These are phyloP conservation scores for Drosophila prolongata DNA, from an alignment of 2,888 invertebrate genomes.

Conservation along the genomic window DNA sequence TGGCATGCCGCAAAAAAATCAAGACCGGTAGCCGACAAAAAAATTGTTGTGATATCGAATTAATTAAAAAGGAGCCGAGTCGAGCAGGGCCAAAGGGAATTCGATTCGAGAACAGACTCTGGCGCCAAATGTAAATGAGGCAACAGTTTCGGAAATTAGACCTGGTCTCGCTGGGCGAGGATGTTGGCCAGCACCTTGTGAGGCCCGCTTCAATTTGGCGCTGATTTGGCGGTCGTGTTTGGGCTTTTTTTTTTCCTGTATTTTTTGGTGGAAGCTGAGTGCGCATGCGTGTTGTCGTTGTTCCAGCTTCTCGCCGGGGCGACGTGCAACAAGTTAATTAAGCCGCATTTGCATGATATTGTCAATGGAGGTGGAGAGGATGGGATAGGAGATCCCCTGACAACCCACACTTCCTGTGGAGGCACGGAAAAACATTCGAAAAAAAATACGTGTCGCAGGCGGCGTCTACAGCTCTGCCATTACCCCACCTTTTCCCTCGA, in stretches of 20 bases:
- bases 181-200: constrained; percentile 72
- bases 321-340: constrained; percentile 84
- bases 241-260: constrained; percentile 21
- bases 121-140: constrained; percentile 79
- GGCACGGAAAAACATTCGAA: constrained; percentile 7
- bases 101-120: constrained; percentile 30
- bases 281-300: constrained; percentile 73
- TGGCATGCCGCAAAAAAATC: constrained; percentile 57
- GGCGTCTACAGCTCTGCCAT: constrained; percentile 57
- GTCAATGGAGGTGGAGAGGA: constrained; percentile 17
- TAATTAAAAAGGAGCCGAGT: constrained; percentile 66
- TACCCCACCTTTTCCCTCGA: constrained; percentile 11
- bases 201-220: constrained; percentile 75
- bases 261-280: constrained; percentile 52
- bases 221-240: constrained; percentile 77
- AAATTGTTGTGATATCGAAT: constrained; percentile 77
- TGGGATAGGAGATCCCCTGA: constrained; percentile 33
- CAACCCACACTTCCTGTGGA: constrained; percentile 76
- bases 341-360: constrained; percentile 82
- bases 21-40: constrained; percentile 76
- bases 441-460: constrained; percentile 72
- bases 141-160: constrained; percentile 52
- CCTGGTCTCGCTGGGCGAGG: constrained; percentile 18
- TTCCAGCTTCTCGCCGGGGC: constrained; percentile 48
- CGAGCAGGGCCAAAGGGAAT: constrained; percentile 23